These are phyloP conservation scores for Machimus atricapillus DNA, from an alignment of 2,888 invertebrate genomes.

Conservation along the genomic window DNA sequence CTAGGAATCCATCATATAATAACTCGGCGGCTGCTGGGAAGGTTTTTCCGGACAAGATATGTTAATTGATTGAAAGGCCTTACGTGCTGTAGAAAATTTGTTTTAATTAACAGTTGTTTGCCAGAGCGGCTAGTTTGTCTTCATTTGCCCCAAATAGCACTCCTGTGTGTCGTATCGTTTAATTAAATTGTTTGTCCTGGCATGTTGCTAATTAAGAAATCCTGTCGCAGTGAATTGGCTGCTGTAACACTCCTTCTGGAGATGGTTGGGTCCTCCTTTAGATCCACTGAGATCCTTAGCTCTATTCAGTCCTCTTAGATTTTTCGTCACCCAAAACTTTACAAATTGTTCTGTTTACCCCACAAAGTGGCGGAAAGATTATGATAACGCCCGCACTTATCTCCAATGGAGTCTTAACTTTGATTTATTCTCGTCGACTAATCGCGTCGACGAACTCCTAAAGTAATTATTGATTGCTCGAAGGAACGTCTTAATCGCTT, in stretches of 20 bases:
- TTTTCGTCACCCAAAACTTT: neutral
- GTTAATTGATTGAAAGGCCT: conserved; percentile 20
- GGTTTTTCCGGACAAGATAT: conserved; percentile 16
- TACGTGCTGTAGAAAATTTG: conserved; percentile 9
- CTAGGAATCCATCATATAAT: conserved; percentile 10
- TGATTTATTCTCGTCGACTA: neutral
- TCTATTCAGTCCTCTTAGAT: neutral
- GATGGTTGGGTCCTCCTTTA: neutral
- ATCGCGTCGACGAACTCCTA: neutral
- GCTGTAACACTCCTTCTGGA: neutral
- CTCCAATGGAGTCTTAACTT: neutral
- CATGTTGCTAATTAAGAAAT: conserved; percentile 26
- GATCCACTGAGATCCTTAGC: neutral
- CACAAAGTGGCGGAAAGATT: conserved; percentile 3
- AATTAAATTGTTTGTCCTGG: conserved; percentile 33
- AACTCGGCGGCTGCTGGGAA: neutral
- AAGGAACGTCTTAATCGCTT: neutral
- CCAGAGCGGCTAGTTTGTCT: conserved; percentile 22
- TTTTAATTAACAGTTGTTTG: conserved; percentile 27
- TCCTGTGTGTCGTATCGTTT: conserved; percentile 24
- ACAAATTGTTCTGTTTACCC: conserved; percentile 19
- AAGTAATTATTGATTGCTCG: neutral
- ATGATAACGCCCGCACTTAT: neutral
- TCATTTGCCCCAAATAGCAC: conserved; percentile 19
- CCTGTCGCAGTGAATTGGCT: conserved; percentile 27